Conservation (phyloP, 2,888 invertebrate genomes). For the Clanis bilineata region DNA sequence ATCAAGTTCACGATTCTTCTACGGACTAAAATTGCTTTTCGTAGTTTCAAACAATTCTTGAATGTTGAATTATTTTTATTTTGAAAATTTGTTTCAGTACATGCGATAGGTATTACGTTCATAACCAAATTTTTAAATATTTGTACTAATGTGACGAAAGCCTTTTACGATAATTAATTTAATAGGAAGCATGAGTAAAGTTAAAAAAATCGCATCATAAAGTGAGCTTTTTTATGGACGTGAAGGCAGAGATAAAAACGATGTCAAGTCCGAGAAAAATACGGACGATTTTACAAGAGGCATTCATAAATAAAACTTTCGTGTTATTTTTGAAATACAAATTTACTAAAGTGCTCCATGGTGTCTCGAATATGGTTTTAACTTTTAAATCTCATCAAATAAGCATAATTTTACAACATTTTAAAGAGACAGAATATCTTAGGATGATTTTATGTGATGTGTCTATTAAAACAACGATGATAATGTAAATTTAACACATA, state of each 20-base stretch:
- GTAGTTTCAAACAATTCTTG: neutral
- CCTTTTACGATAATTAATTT: neutral
- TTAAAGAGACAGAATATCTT: neutral
- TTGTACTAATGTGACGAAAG: neutral
- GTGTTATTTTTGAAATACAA: conserved; percentile 6
- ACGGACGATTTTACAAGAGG: conserved; percentile 11
- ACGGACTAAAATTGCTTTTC: neutral
- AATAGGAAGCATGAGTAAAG: neutral
- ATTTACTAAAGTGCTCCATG: conserved; percentile 3
- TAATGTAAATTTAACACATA: neutral
- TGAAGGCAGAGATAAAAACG: conserved; percentile 11
- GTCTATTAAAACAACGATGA: neutral
- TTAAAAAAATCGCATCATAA: neutral
- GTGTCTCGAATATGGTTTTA: neutral
- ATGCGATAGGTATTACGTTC: neutral
- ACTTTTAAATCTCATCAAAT: conserved; percentile 3
- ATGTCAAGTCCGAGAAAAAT: conserved; percentile 11
- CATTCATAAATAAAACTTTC: conserved; percentile 14
- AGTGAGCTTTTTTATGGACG: neutral
- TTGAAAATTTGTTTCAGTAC: neutral
- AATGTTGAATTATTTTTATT: neutral
- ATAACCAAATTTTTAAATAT: neutral
- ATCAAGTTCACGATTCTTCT: neutral
- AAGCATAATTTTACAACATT: neutral
- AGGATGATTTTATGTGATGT: neutral